phyloP scores from a whole-genome alignment of 2,797 vertebrate species.

The Xerus rutilus region DNA sequence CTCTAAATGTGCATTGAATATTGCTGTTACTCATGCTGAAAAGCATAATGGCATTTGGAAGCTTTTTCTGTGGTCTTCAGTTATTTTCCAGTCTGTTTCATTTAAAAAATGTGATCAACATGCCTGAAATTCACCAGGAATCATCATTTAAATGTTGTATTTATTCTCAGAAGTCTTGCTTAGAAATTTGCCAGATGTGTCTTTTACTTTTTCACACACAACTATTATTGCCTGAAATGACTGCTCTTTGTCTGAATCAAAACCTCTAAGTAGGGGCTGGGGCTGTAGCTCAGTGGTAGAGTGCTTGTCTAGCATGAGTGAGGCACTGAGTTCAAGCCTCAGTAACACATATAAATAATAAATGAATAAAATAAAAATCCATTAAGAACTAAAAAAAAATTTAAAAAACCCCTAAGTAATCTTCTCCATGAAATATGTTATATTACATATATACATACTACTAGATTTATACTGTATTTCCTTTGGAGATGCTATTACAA shows the following conservation, averaged over 20 bases:
- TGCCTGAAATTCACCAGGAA: conserved; percentile 47
- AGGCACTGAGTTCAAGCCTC: too few species aligned
- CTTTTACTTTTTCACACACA: conserved; percentile 31
- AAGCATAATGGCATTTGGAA: conserved; percentile 49
- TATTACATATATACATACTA: background rate
- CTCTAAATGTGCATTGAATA: conserved; percentile 60
- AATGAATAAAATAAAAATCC: too few species aligned
- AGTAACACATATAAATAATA: too few species aligned
- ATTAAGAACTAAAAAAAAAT: too few species aligned
- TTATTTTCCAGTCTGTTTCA: conserved; percentile 60
- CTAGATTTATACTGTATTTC: background rate
- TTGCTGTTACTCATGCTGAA: conserved; percentile 52
- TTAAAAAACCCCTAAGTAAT: conserved; percentile 16
- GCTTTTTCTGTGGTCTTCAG: conserved; percentile 45
- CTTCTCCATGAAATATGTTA: conserved; percentile 20
- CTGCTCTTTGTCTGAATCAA: conserved; percentile 46
- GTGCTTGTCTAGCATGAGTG: too few species aligned
- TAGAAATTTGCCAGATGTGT: conserved; percentile 3
- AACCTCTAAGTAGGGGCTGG: background rate
- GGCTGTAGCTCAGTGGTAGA: too few species aligned
- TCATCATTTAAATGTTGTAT: conserved; percentile 22
- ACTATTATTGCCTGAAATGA: background rate
- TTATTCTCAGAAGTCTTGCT: conserved; percentile 16
- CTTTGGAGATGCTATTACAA: background rate
- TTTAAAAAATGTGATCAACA: conserved; percentile 66